Base-by-base conservation (phyloP, 92 coral and sea anemone species). In the Epizoanthus ramosus region DNA sequence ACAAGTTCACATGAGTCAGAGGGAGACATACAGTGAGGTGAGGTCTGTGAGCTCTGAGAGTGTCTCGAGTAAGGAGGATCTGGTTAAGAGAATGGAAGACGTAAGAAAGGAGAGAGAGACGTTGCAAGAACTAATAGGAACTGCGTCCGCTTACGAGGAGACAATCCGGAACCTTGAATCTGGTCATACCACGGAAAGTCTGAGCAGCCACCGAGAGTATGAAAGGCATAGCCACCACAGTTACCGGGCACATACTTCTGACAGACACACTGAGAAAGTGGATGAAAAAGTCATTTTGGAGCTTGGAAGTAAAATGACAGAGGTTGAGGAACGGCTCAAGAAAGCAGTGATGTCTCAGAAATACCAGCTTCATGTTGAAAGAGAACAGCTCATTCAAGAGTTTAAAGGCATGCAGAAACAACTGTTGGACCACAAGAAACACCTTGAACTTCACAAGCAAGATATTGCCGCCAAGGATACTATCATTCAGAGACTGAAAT, bases 271-370 rank as follows among this genome's bases (percentile, higher is more conserved):
- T 4, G 88, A 86, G 16, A 88, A 74, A 80, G 91, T 85, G 64
- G 93, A 94, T 60, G 98, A 93, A 63, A 91, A 84, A 47, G 89
- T 86, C 65, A 86, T 96, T 43, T 76, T 89, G 16, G 98, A 96
- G 28, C 81, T 96, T 45, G 95, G 97, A 6, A 88, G 75, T 64
- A 92, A 92, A 80, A 93, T 96, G 96, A 70, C 92, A 3, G 95
- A 88, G 74, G 91, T 96, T 43, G 99, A 96, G 84, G 97, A 96
- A 47, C 81, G 98, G 19, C 86, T 96, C 4, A 89, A 91, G 50
- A 94, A 96, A 68, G 94, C 98, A 22, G 99, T 96, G 9, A 73
- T 96, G 50, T 91, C 99, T 18, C 98, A 96, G 80, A 94, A 87
- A 82, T 90, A 90, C 53, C 94, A 89, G 56, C 92, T 96, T 52